Evolutionary conservation across 2,113 vertebrate genomes (phyloP).

Genomic region (Rhabdornis inornatus): DNA sequence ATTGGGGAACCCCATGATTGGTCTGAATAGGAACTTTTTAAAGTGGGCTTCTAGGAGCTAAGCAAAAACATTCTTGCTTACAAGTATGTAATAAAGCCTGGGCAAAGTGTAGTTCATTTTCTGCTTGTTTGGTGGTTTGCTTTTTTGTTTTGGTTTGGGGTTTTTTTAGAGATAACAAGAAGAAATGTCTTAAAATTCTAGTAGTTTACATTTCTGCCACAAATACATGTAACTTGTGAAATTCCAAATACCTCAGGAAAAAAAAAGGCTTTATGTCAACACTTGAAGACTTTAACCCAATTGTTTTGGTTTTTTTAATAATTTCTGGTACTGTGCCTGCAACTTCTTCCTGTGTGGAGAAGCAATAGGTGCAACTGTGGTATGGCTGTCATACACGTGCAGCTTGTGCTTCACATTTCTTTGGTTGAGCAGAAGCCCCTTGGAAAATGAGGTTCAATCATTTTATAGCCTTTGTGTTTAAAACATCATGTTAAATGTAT

Average conservation of each 20-base stretch:
- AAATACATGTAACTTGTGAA: neutral
- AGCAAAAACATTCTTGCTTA: neutral
- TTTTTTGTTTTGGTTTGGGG: no score
- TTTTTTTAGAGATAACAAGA: neutral
- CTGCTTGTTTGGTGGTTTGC: neutral
- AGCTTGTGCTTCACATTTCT: fast-evolving
- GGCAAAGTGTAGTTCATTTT: neutral
- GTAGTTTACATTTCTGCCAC: neutral
- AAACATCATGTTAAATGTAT: neutral
- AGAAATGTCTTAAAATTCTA: neutral
- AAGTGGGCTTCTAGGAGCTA: neutral
- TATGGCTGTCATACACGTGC: neutral
- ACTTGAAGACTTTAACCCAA: neutral
- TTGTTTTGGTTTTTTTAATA: neutral
- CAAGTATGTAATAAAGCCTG: neutral
- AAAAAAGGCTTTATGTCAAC: neutral
- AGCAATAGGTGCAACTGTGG: neutral
- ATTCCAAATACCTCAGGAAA: neutral
- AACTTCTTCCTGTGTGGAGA: neutral
- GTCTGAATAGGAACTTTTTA: neutral
- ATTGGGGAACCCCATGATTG: neutral
- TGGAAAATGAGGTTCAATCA: neutral
- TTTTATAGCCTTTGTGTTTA: neutral
- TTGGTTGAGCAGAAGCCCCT: neutral
- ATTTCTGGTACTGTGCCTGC: neutral